Base-by-base conservation (phyloP, 2,113 vertebrate genomes). In the Loxodonta africana region DNA sequence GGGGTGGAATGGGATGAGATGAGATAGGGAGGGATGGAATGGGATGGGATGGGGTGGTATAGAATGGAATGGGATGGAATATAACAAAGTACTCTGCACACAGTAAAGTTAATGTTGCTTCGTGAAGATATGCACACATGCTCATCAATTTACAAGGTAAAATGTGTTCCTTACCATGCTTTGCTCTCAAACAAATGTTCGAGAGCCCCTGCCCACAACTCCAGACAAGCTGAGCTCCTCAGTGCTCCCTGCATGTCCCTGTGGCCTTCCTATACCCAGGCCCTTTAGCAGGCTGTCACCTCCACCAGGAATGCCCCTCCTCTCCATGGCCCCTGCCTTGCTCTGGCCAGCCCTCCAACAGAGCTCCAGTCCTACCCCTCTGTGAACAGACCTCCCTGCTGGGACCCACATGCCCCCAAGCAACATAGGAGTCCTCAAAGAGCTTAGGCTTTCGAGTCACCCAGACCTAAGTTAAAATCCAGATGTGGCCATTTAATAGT, bases 51-150 rank as follows among this genome's bases (percentile, higher is more conserved):
- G 53, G 53, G 53, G 15, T 57, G 53, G 53, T 10, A 14, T 57
- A 14, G 12, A 57, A 57, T 57, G 53, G 25, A 57, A 57, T 57
- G 53, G 15, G 65, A 14, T 0, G 12, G 60, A 62, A 28, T 1
- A 20, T 11, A 26, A 18, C 18, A 26, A 33, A 73, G 4, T 6
- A 2, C 28, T 67, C 18, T 60, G 46, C 65, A 37, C 74, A 28
- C 1, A 12, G n/a, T 7, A 26, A 30, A 7, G 8, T 1, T 3
- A 15, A 2, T 0, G 4, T 4, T 1, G 69, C n/a, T 65, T 28
- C 3, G 28, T 3, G 71, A 11, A 30, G 3, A 14, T 17, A 14
- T 17, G 48, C 11, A 7, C 15, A 10, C 4, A 8, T 1, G 17
- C 5, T 8, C 8, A 3, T 33, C 15, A 11, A 69, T 2, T 51